Evolutionary conservation across 2,113 vertebrate species (phyloP).

Genomic region (Psilopsiagon aymara): DNA sequence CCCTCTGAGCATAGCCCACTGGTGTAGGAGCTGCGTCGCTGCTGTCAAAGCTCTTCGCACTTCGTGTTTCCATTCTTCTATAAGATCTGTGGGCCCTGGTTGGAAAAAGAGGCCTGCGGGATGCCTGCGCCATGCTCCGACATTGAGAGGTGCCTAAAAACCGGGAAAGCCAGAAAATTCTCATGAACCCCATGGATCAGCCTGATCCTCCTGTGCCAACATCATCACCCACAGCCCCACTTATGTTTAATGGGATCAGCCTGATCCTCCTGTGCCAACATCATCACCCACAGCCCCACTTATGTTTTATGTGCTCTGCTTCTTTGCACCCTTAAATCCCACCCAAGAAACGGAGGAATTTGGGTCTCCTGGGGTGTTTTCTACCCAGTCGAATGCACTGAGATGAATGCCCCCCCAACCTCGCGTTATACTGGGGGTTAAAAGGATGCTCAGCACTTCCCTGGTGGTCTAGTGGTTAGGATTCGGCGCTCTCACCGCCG

Average conservation of each 20-base stretch:
- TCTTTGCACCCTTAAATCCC: neutral
- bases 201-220: too few species aligned
- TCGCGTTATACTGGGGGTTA: neutral
- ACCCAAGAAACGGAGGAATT: too few species aligned
- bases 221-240: too few species aligned
- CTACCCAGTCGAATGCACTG: accelerated
- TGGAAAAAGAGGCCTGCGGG: too few species aligned
- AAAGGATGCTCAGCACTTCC: neutral
- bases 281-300: too few species aligned
- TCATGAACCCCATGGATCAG: too few species aligned
- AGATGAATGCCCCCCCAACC: neutral
- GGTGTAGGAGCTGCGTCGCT: neutral
- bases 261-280: too few species aligned
- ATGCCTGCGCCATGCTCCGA: too few species aligned
- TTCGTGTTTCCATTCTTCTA: neutral
- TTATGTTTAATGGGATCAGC: too few species aligned
- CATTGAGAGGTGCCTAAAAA: neutral
- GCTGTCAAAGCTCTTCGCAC: neutral
- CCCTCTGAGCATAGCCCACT: neutral
- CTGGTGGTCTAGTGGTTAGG: constrained; percentile 84
- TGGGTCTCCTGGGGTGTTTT: neutral
- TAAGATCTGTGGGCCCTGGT: too few species aligned
- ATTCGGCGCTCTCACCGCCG: constrained; percentile 85
- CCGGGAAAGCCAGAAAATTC: neutral
- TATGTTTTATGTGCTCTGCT: too few species aligned